Percentiles rank a stretch among this genome's conserved stretches.
Conservation (phyloP, 1,140 invertebrate species). For the Chymomyza costata region DNA sequence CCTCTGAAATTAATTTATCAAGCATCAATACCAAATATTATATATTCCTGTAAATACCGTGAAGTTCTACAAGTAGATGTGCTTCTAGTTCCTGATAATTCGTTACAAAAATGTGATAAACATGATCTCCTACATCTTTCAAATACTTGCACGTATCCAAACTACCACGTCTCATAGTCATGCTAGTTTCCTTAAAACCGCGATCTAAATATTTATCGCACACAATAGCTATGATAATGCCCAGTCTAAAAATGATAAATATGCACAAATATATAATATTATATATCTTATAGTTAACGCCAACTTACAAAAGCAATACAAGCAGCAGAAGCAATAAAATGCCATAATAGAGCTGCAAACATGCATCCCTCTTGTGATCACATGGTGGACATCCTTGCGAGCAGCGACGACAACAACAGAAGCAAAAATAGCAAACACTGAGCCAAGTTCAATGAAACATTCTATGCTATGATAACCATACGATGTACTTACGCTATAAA, state of each 20-base stretch:
- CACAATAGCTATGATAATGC: slow-evolving; percentile 89
- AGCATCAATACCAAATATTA: not conserved
- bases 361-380: slow-evolving; percentile 89
- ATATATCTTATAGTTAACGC: not conserved
- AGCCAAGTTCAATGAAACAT: slow-evolving; percentile 5
- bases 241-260: slow-evolving; percentile 80
- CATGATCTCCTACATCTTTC: slow-evolving; percentile 80
- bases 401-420: slow-evolving; percentile 87
- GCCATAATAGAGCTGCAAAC: slow-evolving; percentile 83
- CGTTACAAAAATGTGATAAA: slow-evolving; percentile 79
- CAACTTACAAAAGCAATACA: slow-evolving; percentile 86
- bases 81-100: slow-evolving; percentile 85
- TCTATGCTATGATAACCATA: not conserved
- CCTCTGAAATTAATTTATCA: slow-evolving; percentile 29
- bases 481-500: slow-evolving; percentile 77
- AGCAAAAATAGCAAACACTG: slow-evolving; percentile 87
- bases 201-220: slow-evolving; percentile 89
- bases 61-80: slow-evolving; percentile 79
- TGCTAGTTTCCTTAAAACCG: slow-evolving; percentile 79
- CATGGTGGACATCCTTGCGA: slow-evolving; percentile 84
- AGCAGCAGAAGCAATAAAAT: slow-evolving; percentile 83
- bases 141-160: slow-evolving; percentile 83
- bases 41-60: slow-evolving; percentile 76
- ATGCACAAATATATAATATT: slow-evolving; percentile 2
- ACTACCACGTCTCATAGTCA: slow-evolving; percentile 78